Conservation (phyloP, 2,888 invertebrate species). For the Diachrysia chrysitis region DNA sequence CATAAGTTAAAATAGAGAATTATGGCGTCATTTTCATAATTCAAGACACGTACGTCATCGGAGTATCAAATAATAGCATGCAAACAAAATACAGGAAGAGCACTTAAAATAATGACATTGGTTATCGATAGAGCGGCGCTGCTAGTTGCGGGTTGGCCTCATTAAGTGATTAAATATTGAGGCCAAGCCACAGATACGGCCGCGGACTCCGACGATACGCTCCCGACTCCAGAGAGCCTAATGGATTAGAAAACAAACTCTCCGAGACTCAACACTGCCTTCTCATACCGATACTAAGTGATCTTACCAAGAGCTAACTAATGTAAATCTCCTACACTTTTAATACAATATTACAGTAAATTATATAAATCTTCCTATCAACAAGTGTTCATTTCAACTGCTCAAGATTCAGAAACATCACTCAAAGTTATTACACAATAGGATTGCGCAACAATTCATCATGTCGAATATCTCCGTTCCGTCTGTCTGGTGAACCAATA, state of each 20-base stretch:
- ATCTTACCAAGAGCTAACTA: not conserved
- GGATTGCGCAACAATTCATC: not conserved
- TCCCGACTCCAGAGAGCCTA: conserved; percentile 30
- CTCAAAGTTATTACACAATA: conserved; percentile 1
- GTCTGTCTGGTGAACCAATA: conserved; percentile 22
- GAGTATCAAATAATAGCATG: conserved; percentile 7
- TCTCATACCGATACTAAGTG: conserved; percentile 1
- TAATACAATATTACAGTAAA: not conserved
- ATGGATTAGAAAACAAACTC: conserved; percentile 56
- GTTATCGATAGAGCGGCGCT: conserved; percentile 26
- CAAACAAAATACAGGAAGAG: conserved; percentile 22
- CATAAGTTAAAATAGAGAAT: not conserved
- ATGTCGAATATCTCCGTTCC: not conserved
- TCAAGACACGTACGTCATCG: not conserved
- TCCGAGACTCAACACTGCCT: conserved; percentile 3
- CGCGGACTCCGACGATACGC: conserved; percentile 12
- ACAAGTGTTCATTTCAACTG: not conserved
- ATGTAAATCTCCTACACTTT: not conserved
- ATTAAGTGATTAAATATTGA: conserved; percentile 61
- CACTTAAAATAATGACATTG: conserved; percentile 50
- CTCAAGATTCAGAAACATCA: not conserved
- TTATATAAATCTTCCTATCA: not conserved
- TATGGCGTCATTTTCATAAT: not conserved
- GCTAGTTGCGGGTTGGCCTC: conserved; percentile 39
- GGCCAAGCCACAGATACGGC: conserved; percentile 26